phyloP scores from a whole-genome alignment of 1,140 invertebrate species.

The Theocolax elegans region DNA sequence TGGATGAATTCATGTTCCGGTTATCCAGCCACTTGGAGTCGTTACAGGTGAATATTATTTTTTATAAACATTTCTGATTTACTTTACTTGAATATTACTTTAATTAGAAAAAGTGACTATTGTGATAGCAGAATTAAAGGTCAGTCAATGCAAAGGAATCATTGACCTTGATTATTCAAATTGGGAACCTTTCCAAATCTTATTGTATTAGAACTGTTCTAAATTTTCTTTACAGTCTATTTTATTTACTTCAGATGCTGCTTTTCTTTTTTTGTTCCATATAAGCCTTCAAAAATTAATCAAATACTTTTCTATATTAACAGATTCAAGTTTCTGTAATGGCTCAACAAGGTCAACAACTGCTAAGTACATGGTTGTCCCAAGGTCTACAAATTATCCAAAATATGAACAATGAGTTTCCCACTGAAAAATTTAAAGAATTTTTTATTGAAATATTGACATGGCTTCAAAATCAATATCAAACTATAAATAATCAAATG shows the following conservation, averaged over 20 bases:
- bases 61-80: slow-evolving; percentile 1
- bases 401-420: slow-evolving; percentile 57
- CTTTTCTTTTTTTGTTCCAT: no score
- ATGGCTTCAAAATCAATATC: slow-evolving; percentile 53
- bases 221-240: slow-evolving; percentile 11
- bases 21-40: slow-evolving; percentile 58
- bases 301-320: no score
- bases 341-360: slow-evolving; percentile 61
- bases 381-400: slow-evolving; percentile 54
- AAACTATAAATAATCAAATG: slow-evolving; percentile 56
- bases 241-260: not conserved
- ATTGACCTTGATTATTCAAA: slow-evolving; percentile 27
- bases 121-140: not conserved
- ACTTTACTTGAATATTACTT: not conserved
- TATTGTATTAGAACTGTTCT: not conserved
- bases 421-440: slow-evolving; percentile 57
- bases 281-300: no score
- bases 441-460: slow-evolving; percentile 49
- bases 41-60: slow-evolving; percentile 57
- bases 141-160: slow-evolving; percentile 11
- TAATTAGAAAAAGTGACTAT: not conserved
- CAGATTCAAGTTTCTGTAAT: slow-evolving; percentile 62
- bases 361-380: slow-evolving; percentile 54
- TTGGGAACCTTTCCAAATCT: slow-evolving; percentile 27
- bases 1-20: slow-evolving; percentile 65